Conservation (phyloP, 2,888 invertebrate species). For the Rhamphomyia laevipes region DNA sequence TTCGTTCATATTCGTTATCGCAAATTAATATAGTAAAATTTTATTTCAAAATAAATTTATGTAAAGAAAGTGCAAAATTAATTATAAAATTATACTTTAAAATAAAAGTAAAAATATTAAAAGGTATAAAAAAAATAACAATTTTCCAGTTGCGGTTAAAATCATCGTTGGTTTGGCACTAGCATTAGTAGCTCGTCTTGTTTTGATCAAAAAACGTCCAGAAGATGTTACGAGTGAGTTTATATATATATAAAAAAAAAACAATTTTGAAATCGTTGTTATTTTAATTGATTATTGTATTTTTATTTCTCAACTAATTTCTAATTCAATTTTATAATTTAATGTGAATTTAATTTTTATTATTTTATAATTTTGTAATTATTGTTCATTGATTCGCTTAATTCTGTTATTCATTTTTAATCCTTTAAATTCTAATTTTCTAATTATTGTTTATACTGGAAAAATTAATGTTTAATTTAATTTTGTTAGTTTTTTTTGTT, state of each 20-base stretch:
- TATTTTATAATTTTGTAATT: neutral
- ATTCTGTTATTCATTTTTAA: neutral
- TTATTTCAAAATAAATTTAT: no score
- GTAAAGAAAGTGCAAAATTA: neutral
- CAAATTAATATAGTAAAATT: no score
- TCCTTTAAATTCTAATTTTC: no score
- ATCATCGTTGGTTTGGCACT: slow-evolving; percentile 74
- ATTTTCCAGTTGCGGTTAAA: slow-evolving; percentile 79
- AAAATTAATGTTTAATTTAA: no score
- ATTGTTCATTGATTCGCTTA: neutral
- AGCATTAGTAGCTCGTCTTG: slow-evolving; percentile 73
- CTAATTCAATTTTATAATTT: neutral
- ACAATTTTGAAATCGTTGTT: slow-evolving; percentile 1
- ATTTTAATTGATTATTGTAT: slow-evolving; percentile 2
- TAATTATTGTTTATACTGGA: no score
- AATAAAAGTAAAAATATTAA: neutral
- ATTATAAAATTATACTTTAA: neutral
- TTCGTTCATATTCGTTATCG: neutral
- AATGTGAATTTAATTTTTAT: neutral
- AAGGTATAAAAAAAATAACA: slow-evolving; percentile 13
- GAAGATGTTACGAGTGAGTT: slow-evolving; percentile 42
- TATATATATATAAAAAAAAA: slow-evolving; percentile 12
- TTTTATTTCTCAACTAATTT: neutral
- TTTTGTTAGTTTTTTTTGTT: no score
- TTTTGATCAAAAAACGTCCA: slow-evolving; percentile 58